A percentile compares a stretch with the other conserved stretches of the same genome.
phyloP scores from a whole-genome alignment of 1,140 invertebrate genomes.

The Apis cerana region DNA sequence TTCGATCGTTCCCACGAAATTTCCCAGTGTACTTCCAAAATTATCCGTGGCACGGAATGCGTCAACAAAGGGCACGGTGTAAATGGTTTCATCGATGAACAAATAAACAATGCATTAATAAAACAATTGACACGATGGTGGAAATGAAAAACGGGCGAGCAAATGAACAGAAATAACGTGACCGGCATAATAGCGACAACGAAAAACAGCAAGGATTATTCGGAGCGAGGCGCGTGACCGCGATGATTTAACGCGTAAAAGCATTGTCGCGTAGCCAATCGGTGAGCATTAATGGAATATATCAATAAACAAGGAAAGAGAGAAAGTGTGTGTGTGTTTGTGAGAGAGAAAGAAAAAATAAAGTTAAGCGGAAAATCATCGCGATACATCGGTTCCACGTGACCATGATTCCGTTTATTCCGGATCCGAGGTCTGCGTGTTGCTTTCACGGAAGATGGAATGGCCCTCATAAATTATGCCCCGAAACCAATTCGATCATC shows the following conservation, averaged over 20 bases:
- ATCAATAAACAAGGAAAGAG: too few species aligned
- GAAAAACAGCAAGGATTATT: background rate
- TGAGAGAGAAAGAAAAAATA: too few species aligned
- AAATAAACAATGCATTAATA: background rate
- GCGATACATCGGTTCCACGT: background rate
- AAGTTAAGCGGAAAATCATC: background rate
- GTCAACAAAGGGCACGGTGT: background rate
- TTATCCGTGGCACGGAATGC: background rate
- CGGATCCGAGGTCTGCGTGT: background rate
- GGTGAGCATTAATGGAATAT: background rate
- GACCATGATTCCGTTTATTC: background rate
- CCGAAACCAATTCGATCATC: slow-evolving; percentile 44
- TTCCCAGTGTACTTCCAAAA: too few species aligned
- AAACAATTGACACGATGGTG: background rate
- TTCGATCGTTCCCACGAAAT: too few species aligned
- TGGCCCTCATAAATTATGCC: slow-evolving; percentile 37
- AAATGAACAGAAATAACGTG: background rate
- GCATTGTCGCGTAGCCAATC: background rate
- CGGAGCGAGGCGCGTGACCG: too few species aligned
- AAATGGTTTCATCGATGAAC: background rate
- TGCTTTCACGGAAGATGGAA: slow-evolving; percentile 1
- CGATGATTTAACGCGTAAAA: background rate
- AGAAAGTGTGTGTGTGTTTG: too few species aligned
- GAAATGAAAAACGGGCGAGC: background rate
- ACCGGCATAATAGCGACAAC: background rate